Conservation (phyloP, 1,140 invertebrate species). For the Bombus huntii region DNA sequence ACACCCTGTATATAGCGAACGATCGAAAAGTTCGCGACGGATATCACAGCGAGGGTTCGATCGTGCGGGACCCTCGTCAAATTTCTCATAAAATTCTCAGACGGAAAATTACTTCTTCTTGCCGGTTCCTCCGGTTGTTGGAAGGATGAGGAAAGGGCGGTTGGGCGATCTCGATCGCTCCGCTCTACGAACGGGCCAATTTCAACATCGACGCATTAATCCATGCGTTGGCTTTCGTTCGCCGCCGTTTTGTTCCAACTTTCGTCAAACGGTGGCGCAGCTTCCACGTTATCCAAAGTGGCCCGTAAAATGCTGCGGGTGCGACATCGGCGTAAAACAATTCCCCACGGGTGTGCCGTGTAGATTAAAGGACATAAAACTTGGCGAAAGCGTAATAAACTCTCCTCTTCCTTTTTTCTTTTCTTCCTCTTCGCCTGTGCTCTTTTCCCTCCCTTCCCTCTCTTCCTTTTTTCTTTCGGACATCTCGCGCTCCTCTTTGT, state of each 20-base stretch:
- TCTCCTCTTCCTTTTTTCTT: background rate
- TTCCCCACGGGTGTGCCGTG: conserved; percentile 60
- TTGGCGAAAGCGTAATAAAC: conserved; percentile 60
- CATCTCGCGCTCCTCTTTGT: too few species aligned
- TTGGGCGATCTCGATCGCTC: background rate
- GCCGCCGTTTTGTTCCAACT: conserved; percentile 11
- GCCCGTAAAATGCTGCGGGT: conserved; percentile 53
- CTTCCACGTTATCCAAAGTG: conserved; percentile 33
- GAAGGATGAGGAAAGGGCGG: background rate
- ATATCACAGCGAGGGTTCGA: background rate
- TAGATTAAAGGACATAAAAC: conserved; percentile 73
- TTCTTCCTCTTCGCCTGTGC: background rate
- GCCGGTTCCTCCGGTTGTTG: background rate
- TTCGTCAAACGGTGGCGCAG: conserved; percentile 3
- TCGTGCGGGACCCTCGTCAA: background rate
- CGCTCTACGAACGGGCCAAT: background rate
- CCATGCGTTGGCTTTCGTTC: conserved; percentile 1
- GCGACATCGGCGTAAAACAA: conserved; percentile 62
- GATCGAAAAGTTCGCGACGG: background rate
- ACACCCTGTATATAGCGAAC: background rate
- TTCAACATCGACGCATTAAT: conserved; percentile 26
- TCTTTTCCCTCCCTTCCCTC: background rate
- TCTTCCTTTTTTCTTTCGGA: background rate
- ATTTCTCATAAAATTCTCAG: conserved; percentile 31
- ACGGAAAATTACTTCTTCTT: conserved; percentile 30